A percentile compares a stretch with the other conserved stretches of the same genome.
Conservation (phyloP, 2,797 vertebrate genomes). For the Acomys russatus region DNA sequence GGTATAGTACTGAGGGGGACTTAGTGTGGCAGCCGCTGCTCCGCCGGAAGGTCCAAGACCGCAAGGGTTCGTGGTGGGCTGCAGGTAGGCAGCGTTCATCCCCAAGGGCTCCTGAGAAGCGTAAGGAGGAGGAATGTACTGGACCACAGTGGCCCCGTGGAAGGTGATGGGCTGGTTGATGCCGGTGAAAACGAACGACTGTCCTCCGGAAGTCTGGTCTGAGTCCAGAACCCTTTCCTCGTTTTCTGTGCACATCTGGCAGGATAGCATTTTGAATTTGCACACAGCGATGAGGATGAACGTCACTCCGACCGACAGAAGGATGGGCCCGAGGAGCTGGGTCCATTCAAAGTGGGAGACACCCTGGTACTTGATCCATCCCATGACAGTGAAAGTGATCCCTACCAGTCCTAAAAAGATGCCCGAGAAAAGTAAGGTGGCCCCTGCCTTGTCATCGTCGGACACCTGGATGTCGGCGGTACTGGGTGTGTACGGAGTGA, state of each 20-base stretch:
- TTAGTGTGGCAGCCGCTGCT: not conserved
- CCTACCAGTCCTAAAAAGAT: slow-evolving; percentile 91
- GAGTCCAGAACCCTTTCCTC: slow-evolving; percentile 85
- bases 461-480: slow-evolving; percentile 86
- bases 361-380: slow-evolving; percentile 89
- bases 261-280: slow-evolving; percentile 90
- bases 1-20: slow-evolving; percentile 87
- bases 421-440: slow-evolving; percentile 91
- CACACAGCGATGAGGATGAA: slow-evolving; percentile 92
- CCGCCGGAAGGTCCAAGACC: slow-evolving; percentile 62
- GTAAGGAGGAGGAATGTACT: slow-evolving; percentile 90
- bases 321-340: slow-evolving; percentile 92
- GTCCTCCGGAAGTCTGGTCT: slow-evolving; percentile 84
- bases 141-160: slow-evolving; percentile 88
- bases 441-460: slow-evolving; percentile 90
- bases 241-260: slow-evolving; percentile 86
- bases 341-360: slow-evolving; percentile 90
- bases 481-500: slow-evolving; percentile 84
- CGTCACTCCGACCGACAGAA: slow-evolving; percentile 91
- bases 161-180: slow-evolving; percentile 91
- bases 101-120: slow-evolving; percentile 82
- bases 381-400: slow-evolving; percentile 91
- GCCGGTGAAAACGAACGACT: slow-evolving; percentile 90
- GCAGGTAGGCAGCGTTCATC: slow-evolving; percentile 68
- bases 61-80: slow-evolving; percentile 77